Evolutionary conservation across 1,140 invertebrate species (phyloP), one percentile per base, ranked within the genome.

Genomic region (Odontomachus brunneus): DNA sequence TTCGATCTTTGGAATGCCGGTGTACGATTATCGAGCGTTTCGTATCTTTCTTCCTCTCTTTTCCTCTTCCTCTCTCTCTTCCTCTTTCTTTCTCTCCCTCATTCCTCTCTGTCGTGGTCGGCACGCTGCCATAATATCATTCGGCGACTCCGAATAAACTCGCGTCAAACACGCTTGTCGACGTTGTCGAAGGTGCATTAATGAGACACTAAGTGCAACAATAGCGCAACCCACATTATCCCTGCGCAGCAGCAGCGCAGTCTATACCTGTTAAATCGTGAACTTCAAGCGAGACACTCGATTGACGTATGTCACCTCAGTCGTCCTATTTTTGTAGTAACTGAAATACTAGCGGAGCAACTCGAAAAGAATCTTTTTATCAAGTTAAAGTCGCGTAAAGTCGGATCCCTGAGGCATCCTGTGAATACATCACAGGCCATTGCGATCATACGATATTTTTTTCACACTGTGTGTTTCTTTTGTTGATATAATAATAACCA

Each of bases 1-100:
- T 69, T 59, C 53, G 62, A 67, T 76, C 19, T n/a, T n/a, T 60
- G 74, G 33, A 24, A 78, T 53, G 55, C 49, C 63, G 29, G 19
- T 29, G 17, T 0, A 14, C 26, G n/a, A 49, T 82, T 63, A 73
- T 49, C 59, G 15, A 66, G 29, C 65, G 44, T 59, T 65, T 51
- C 49, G 24, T 55, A 33, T 80, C 49, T 53, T 38, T 9, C 9
- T 11, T 44, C 9, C 38, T 44, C 38, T 44, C 38, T 33, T 53
- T 33, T 5, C 5, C 51, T 14, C 38, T 11, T 44, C 9, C 9
- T 11, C 38, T 44, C 49, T 53, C 51, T 14, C 38, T 11, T 44
- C 9, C 9, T 11, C 38, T 44, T 7, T 44, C 38, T 44, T 11
- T 11, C 38, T 11, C 29, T 33, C 29, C 5, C 29, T 33, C 5